phyloP scores from a whole-genome alignment of 2,888 invertebrate species.

The Azorinus chamasolen region DNA sequence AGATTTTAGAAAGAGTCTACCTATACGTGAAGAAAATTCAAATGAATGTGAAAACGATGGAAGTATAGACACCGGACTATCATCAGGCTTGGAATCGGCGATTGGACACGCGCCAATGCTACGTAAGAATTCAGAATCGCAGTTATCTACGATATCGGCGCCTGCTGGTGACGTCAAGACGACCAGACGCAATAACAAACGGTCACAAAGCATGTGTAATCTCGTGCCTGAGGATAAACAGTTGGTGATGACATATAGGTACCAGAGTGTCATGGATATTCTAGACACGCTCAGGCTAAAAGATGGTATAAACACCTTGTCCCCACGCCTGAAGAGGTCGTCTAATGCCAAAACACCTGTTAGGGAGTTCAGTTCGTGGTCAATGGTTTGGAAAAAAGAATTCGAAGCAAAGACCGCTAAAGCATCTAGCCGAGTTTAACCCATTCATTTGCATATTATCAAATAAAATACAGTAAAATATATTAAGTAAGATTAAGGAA shows the following conservation, averaged over 20 bases:
- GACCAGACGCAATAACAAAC: slow-evolving; percentile 6
- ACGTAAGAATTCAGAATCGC: not conserved
- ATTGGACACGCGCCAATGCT: not conserved
- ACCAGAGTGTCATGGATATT: slow-evolving; percentile 83
- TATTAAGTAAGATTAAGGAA: too few relatives aligned
- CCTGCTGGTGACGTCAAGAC: not conserved
- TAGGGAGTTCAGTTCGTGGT: slow-evolving; percentile 95
- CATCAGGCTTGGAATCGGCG: too few relatives aligned
- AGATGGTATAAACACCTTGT: slow-evolving; percentile 69
- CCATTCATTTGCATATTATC: too few relatives aligned
- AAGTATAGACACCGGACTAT: too few relatives aligned
- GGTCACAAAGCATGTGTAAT: too few relatives aligned
- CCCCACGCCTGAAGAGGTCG: slow-evolving; percentile 67
- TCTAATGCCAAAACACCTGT: slow-evolving; percentile 86
- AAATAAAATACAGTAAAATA: too few relatives aligned
- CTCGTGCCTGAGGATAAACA: slow-evolving; percentile 69
- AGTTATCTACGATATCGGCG: not conserved
- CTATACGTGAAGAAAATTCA: too few relatives aligned
- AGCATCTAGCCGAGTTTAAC: too few relatives aligned
- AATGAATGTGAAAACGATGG: too few relatives aligned
- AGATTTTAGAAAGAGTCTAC: too few relatives aligned
- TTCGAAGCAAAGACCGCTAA: slow-evolving; percentile 59
- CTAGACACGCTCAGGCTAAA: slow-evolving; percentile 76
- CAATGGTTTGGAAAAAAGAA: slow-evolving; percentile 93
- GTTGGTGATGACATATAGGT: slow-evolving; percentile 76